A percentile compares a stretch with the other conserved stretches of the same genome.
These are phyloP conservation scores for Clupea harengus DNA, from an alignment of 2,113 vertebrate species.

Conservation along the genomic window DNA sequence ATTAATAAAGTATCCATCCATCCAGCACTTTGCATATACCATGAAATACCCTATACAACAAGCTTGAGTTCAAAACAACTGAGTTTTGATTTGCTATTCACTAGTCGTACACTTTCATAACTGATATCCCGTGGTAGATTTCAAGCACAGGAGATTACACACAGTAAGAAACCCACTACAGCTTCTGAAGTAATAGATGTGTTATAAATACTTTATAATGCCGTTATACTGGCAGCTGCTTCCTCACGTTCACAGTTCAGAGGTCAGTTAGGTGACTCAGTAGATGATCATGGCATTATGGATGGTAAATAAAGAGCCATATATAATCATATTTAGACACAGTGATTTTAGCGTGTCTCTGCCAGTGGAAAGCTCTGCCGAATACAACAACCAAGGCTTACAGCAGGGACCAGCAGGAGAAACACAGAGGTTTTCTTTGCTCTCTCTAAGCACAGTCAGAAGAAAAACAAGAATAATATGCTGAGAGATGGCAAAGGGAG, in stretches of 20 bases:
- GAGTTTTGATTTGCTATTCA: too few species aligned
- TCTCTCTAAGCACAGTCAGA: neutral
- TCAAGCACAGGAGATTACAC: too few species aligned
- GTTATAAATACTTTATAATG: neutral
- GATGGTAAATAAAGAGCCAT: neutral
- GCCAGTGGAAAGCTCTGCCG: neutral
- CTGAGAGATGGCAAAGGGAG: constrained; percentile 30
- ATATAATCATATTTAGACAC: neutral
- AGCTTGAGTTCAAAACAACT: too few species aligned
- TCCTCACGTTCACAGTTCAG: neutral
- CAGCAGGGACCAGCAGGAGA: neutral
- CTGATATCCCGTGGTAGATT: neutral
- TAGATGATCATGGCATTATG: neutral
- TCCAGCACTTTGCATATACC: neutral
- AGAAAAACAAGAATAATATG: neutral
- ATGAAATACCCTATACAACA: too few species aligned
- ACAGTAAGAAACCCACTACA: neutral
- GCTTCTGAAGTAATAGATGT: neutral
- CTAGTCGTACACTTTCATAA: neutral
- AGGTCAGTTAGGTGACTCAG: neutral
- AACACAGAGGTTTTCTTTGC: neutral
- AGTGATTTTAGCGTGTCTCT: neutral
- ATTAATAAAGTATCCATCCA: too few species aligned
- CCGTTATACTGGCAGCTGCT: neutral
- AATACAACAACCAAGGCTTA: neutral